Base-by-base conservation (phyloP, 2,113 vertebrate genomes). In the Perognathus longimembris region DNA sequence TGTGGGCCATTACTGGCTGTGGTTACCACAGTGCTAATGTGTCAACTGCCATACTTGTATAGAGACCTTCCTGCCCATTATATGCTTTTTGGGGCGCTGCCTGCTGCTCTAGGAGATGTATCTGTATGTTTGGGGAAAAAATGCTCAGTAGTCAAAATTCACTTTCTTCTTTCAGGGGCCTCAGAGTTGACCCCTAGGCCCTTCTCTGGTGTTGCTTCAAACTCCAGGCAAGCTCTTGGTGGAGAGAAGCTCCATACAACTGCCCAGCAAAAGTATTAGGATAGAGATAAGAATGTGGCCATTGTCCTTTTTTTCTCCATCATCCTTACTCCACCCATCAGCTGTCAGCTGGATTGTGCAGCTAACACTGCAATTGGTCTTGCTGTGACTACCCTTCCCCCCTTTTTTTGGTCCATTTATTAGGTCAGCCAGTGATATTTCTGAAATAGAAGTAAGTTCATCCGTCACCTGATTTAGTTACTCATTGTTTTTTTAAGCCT, bases 1-100 rank as follows among this genome's bases (percentile, higher is more conserved):
- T 76, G 42, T 90, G 91, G 84, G 81, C 87, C 36, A n/a, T 74
- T 59, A 6, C 70, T 82, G 50, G 81, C 70, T 87, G 81, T 40
- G 80, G 84, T 36, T 70, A 76, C 73, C 26, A 30, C 32, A 64
- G 88, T 82, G 82, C 63, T 28, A 32, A 86, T 63, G 18, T 34
- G 50, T 79, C 89, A 86, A 2, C 64, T 90, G 88, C 76, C 78
- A 77, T 12, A 34, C 18, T 12, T 0, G 2, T 45, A 7, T 7
- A 21, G 89, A 96, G 86, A 80, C 38, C 84, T 80, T 38, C 42
- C 32, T 77, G 69, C 54, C 75, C 20, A 57, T 64, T 59, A 54
- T 4, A 15, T 10, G 30, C 26, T 34, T 89, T 86, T 21, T 32
- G 24, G 61, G 20, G 45, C 2, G 50, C 54, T n/a, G 14, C 24